Evolutionary conservation across 2,113 vertebrate genomes (phyloP).

Genomic region (Dryoscopus gambensis): DNA sequence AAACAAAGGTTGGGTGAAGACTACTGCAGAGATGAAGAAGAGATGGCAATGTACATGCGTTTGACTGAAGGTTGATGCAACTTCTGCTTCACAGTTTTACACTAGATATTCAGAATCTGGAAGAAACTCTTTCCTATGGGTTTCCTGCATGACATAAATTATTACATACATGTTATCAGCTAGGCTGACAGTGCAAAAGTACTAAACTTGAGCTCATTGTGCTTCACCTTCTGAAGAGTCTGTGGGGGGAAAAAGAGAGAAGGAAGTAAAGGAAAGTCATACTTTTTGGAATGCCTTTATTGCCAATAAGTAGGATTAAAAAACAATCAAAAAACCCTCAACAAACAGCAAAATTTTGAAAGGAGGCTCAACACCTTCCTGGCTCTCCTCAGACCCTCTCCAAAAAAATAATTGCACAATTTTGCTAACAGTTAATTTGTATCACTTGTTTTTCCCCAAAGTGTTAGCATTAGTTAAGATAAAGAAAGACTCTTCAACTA

Average conservation of each 20-base stretch:
- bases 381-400: too few species aligned
- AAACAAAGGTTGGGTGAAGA: neutral
- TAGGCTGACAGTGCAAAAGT: neutral
- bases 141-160: neutral
- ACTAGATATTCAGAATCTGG: neutral
- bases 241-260: rapidly evolving
- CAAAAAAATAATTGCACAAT: neutral
- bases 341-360: neutral
- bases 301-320: neutral
- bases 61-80: neutral
- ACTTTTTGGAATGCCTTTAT: neutral
- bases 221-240: neutral
- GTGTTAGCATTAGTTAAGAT: neutral
- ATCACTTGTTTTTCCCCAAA: neutral
- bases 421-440: neutral
- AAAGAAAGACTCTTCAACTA: neutral
- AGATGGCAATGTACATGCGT: neutral
- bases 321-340: rapidly evolving
- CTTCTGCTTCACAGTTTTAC: neutral
- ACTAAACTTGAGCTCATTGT: neutral
- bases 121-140: neutral
- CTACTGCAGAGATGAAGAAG: neutral
- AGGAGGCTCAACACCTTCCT: neutral
- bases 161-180: neutral
- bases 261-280: neutral